Conservation (phyloP, 2,797 vertebrate species). For the Sarcophilus harrisii region DNA sequence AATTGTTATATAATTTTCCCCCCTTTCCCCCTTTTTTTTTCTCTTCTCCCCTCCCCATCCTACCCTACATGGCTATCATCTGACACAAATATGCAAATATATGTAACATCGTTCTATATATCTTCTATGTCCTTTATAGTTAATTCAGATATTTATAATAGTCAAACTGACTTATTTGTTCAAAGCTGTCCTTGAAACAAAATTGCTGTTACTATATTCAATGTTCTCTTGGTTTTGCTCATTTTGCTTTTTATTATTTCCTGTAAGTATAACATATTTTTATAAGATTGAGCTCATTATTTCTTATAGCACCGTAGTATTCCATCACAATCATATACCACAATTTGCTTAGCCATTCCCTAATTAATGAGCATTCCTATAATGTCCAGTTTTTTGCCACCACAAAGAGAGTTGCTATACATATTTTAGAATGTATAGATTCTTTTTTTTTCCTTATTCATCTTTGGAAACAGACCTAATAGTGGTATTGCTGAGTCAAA, state of each 20-base stretch:
- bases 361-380: background rate
- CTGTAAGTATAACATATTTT: background rate
- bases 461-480: background rate
- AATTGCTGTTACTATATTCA: background rate
- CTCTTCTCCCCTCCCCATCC: too few species aligned
- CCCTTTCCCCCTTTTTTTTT: too few species aligned
- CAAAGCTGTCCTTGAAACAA: background rate
- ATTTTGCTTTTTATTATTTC: background rate
- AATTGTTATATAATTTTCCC: too few species aligned
- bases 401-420: background rate
- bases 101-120: too few species aligned
- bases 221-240: background rate
- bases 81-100: too few species aligned
- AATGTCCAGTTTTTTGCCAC: background rate
- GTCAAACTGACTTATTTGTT: background rate
- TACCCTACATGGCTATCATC: too few species aligned
- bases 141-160: background rate
- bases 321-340: background rate
- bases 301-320: background rate
- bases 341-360: background rate
- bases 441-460: background rate
- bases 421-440: background rate
- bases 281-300: background rate
- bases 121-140: background rate
- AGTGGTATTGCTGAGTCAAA: background rate